These are phyloP conservation scores for Holcopasites calliopsidis DNA, from an alignment of 1,140 invertebrate species.

Conservation along the genomic window DNA sequence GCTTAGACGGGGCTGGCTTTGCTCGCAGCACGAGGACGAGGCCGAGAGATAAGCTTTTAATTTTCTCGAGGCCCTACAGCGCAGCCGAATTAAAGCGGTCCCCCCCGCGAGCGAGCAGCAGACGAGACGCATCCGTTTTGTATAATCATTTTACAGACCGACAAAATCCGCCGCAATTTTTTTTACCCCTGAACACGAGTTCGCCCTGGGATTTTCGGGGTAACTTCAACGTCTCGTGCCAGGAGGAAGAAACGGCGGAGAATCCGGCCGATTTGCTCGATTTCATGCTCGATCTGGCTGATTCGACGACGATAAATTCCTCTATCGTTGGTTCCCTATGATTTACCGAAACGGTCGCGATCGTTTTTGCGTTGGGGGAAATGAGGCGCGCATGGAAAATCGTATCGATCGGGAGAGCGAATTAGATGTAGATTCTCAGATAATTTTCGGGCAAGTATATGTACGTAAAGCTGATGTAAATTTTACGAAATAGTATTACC, in stretches of 20 bases:
- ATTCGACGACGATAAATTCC: conserved; percentile 26
- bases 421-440: neutral
- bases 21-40: conserved; percentile 20
- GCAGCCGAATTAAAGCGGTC: conserved; percentile 66
- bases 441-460: neutral
- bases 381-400: neutral
- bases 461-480: too few relatives aligned
- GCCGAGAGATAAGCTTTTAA: conserved; percentile 70
- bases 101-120: conserved; percentile 17
- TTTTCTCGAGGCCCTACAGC: conserved; percentile 67
- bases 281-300: conserved; percentile 37
- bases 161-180: conserved; percentile 49
- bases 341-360: conserved; percentile 8
- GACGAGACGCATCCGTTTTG: conserved; percentile 46
- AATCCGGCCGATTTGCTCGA: conserved; percentile 38
- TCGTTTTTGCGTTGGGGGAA: conserved; percentile 7
- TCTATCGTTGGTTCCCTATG: neutral
- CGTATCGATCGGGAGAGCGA: neutral
- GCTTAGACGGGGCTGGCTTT: conserved; percentile 4
- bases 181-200: neutral
- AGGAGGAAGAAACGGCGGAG: neutral
- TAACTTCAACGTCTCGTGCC: neutral
- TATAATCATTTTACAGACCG: conserved; percentile 66
- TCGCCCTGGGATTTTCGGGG: too few relatives aligned
- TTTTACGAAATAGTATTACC: too few relatives aligned